Conservation (phyloP, 1,140 invertebrate genomes). For the Solen grandis region DNA sequence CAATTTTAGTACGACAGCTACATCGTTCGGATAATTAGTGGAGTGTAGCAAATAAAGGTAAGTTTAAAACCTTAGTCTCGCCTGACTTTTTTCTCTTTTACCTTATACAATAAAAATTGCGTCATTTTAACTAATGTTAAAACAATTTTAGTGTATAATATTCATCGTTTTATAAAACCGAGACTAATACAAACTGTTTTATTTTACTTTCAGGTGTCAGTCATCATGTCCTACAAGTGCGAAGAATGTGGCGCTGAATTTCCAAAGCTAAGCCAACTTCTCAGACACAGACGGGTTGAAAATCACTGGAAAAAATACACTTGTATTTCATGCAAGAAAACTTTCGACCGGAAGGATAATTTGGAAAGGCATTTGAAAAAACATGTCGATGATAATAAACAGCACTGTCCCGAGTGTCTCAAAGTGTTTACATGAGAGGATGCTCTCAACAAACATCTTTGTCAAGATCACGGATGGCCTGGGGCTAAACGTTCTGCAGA, state of each 20-base stretch:
- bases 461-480: background rate
- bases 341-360: background rate
- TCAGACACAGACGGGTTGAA: background rate
- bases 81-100: too few relatives aligned
- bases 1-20: too few relatives aligned
- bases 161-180: too few relatives aligned
- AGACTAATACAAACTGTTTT: background rate
- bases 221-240: background rate
- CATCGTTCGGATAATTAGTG: too few relatives aligned
- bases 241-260: too few relatives aligned
- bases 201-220: constrained; percentile 3
- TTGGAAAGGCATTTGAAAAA: background rate
- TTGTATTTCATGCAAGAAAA: background rate
- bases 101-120: too few relatives aligned
- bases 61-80: too few relatives aligned
- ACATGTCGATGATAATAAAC: background rate
- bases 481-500: constrained; percentile 2
- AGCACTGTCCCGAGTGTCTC: too few relatives aligned
- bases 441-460: background rate
- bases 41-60: too few relatives aligned
- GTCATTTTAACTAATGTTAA: too few relatives aligned
- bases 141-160: too few relatives aligned
- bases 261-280: constrained; percentile 1
- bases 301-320: constrained; percentile 8
- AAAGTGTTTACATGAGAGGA: background rate